These are phyloP conservation scores for Tachyglossus aculeatus DNA, from an alignment of 2,797 vertebrate genomes.

Conservation along the genomic window DNA sequence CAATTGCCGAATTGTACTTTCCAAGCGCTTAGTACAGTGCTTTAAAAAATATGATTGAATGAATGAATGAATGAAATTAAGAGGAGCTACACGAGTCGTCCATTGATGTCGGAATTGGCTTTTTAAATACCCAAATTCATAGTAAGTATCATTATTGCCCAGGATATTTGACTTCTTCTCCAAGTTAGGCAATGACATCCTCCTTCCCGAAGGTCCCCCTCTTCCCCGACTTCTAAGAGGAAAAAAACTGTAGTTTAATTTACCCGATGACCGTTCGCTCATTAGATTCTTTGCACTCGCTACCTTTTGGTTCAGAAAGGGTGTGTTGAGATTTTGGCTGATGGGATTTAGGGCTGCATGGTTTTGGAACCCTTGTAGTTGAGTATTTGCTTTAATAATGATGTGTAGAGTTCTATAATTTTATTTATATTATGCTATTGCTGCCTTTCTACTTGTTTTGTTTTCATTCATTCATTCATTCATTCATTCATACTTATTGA, in stretches of 20 bases:
- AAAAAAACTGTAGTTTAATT: neutral
- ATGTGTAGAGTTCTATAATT: no score
- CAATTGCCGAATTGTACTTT: neutral
- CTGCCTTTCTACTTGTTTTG: no score
- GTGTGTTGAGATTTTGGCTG: neutral
- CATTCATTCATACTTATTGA: no score
- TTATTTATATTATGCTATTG: no score
- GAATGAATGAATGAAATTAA: neutral
- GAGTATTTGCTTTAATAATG: no score
- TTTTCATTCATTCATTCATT: no score
- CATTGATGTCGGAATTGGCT: slow-evolving; percentile 1
- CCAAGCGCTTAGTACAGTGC: no score
- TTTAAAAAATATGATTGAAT: no score
- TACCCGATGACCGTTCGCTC: neutral
- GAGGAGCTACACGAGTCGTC: neutral
- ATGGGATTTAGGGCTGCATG: neutral
- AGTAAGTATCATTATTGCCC: slow-evolving; percentile 10
- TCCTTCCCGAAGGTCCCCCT: neutral
- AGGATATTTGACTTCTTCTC: slow-evolving; percentile 14
- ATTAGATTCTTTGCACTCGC: neutral
- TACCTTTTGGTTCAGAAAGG: neutral
- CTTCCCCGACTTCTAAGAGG: neutral
- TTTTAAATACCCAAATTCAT: slow-evolving; percentile 11
- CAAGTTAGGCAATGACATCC: slow-evolving; percentile 9
- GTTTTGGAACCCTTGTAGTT: neutral